Conservation (phyloP, 1,140 invertebrate genomes). For the Procambarus virginalis region DNA sequence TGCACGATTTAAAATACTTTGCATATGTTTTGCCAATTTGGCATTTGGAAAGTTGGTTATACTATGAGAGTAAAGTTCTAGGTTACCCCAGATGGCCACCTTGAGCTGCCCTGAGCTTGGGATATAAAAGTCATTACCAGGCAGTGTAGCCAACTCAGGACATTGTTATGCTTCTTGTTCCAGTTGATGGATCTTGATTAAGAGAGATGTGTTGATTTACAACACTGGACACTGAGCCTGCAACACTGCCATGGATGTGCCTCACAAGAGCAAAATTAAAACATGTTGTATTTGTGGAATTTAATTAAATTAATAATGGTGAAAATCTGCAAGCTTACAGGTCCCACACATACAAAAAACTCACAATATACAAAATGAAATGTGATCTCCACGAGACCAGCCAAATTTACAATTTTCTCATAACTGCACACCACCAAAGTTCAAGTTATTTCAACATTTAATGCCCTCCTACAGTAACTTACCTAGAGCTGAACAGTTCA, state of each 20-base stretch:
- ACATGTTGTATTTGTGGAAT: constrained; percentile 16
- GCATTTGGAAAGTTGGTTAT: not conserved
- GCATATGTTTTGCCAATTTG: too few species aligned
- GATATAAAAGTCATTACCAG: constrained; percentile 10
- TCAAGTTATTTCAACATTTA: constrained; percentile 36
- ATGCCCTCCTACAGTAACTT: constrained; percentile 41
- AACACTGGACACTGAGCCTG: constrained; percentile 23
- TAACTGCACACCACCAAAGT: constrained; percentile 27
- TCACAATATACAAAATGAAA: constrained; percentile 33
- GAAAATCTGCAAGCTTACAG: constrained; percentile 32
- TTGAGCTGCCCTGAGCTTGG: constrained; percentile 36
- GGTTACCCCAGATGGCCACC: constrained; percentile 30
- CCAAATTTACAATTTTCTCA: constrained; percentile 12
- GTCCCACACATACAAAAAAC: constrained; percentile 42
- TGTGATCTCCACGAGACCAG: constrained; percentile 46
- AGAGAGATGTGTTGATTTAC: not conserved
- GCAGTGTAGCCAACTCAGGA: constrained; percentile 17
- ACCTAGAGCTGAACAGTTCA: constrained; percentile 39
- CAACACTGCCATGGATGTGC: constrained; percentile 21
- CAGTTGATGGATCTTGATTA: not conserved
- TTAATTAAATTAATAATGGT: constrained; percentile 17
- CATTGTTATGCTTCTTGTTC: not conserved
- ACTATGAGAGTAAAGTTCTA: not conserved
- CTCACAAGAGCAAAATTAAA: constrained; percentile 14
- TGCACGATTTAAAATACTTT: too few species aligned